Evolutionary conservation across 2,888 invertebrate species (phyloP), one percentile per base, ranked within the genome.

Genomic region (Formica aserva): DNA sequence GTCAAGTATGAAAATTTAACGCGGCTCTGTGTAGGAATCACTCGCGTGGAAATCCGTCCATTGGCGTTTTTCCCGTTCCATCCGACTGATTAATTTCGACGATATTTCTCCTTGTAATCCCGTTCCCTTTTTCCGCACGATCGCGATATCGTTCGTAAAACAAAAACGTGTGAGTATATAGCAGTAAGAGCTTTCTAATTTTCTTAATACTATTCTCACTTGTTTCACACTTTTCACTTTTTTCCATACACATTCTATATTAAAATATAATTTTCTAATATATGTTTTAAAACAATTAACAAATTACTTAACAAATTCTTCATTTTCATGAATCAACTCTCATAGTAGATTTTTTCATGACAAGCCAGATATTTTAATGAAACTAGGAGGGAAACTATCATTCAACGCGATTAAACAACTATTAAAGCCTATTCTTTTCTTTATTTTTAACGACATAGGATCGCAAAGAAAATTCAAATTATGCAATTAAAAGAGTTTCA

Each of bases 21-120:
- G 55, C 32, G 52, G 18, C n/a, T 35, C 35, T 13, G 67, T 35
- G 52, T 55, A 52, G 52, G 13, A 55, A 55, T 26, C 69, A 38
- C 69, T 77, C 69, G 26, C 29, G 82, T 48, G 41, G 41, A 78
- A 71, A 69, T 63, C 63, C 65, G 35, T 35, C 63, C 52, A 55
- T 67, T 38, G 38, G 11, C 38, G 9, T 67, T 84, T 74, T 81
- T 60, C 81, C n/a, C 52, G 60, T 48, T 63, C n/a, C 82, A 6
- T n/a, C 52, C 18, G 66, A 29, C 13, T 69, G 82, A 69, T 84
- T 81, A 78, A 84, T 82, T 74, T 81, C 74, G 63, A 82, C 41
- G 63, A 84, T 84, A 74, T 81, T 81, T 84, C 62, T 52, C 41
- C 15, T 5, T 11, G 29, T 74, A 83, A 83, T 71, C 18, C 11